Base-by-base conservation (phyloP, 2,888 invertebrate genomes). In the Frankliniella intonsa region DNA sequence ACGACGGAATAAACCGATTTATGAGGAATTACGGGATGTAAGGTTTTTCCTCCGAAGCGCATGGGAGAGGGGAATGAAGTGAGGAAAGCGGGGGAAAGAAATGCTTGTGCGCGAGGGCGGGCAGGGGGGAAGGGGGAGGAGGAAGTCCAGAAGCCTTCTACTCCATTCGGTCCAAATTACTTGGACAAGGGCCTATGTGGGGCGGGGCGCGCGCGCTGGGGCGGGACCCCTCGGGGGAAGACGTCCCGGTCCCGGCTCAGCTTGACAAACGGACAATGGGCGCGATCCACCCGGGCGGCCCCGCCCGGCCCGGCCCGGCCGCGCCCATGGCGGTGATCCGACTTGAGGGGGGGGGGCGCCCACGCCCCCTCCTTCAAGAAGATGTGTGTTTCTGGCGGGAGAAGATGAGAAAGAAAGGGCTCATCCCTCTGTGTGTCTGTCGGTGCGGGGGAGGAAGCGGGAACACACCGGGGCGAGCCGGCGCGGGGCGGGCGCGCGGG, bases 251-350 rank as follows among this genome's bases (percentile, higher is more conserved):
- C 38, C 38, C 38, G 38, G 38, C 25, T 62, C 62, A 11, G 62
- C 69, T 76, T 76, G 69, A 76, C 69, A 76, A 76, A 76, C 69
- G 69, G 69, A 76, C 69, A 76, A 76, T 76, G 25, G 25, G 17
- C 62, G 62, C 62, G 17, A 17, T 17, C 55, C 17, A 55, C 14
- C 38, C 38, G 38, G 19, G 62, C 62, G 62, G 14, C 1, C 62
- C 62, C 19, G 62, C 1, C 17, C 62, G 62, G 19, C 62, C 55
- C 55, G 55, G 51, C 9, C n/a, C 51, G 1, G 19, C 62, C 62
- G 11, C 62, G 11, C 19, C 62, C 17, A 55, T 17, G 62, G 19
- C 17, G 62, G n/a, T 62, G 62, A 17, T 11, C 62, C 62, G 14
- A 17, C 38, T 38, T 38, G 38, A 5, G 38, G 38, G 38, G 38